These are phyloP conservation scores for Belonocnema kinseyi DNA, from an alignment of 1,140 invertebrate genomes.

Conservation along the genomic window DNA sequence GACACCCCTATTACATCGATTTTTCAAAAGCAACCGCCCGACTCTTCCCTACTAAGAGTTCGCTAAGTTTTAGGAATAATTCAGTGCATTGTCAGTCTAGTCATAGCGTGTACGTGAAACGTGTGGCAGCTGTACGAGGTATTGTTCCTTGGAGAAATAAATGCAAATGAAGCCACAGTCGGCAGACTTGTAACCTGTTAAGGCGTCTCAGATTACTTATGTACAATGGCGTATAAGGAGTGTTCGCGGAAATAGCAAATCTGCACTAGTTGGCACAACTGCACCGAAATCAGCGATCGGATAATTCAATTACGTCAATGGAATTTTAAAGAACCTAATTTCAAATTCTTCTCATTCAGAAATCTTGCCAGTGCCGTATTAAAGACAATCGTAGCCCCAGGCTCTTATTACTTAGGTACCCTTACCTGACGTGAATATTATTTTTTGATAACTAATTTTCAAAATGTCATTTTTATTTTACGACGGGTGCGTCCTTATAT, in stretches of 20 bases:
- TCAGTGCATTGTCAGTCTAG: slow-evolving; percentile 11
- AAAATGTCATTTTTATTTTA: too few species aligned
- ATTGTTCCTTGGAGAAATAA: slow-evolving; percentile 30
- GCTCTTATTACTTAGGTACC: too few species aligned
- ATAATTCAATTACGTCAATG: neutral
- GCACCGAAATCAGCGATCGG: neutral
- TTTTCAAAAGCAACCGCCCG: too few species aligned
- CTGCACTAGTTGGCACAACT: slow-evolving; percentile 17
- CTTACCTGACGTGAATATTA: too few species aligned
- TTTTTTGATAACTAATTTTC: too few species aligned
- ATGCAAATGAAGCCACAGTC: slow-evolving; percentile 27
- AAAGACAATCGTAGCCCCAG: too few species aligned
- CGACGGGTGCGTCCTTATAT: too few species aligned
- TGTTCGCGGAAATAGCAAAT: slow-evolving; percentile 11
- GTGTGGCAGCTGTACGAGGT: slow-evolving; percentile 36
- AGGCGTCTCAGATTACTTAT: slow-evolving; percentile 28
- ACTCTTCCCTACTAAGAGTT: neutral
- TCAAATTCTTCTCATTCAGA: neutral
- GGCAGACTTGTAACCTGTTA: slow-evolving; percentile 26
- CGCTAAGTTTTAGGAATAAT: slow-evolving; percentile 8
- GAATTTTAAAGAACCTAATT: neutral
- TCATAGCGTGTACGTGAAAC: slow-evolving; percentile 7
- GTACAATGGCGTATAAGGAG: slow-evolving; percentile 13
- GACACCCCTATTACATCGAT: too few species aligned
- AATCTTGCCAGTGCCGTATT: neutral